Conservation (phyloP, 2,113 vertebrate species). For the Channa maculata region DNA sequence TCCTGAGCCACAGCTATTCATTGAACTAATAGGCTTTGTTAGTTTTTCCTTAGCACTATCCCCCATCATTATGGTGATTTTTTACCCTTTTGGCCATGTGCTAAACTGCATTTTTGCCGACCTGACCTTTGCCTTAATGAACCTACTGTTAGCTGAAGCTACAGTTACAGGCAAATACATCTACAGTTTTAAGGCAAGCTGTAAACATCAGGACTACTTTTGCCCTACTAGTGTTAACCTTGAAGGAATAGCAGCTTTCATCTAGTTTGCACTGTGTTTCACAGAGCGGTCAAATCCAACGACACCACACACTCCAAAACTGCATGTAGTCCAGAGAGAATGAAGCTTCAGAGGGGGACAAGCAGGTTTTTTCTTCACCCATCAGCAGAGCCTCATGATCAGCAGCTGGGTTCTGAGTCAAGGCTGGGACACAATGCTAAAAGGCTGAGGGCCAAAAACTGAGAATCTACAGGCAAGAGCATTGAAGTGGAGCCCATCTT, state of each 20-base stretch:
- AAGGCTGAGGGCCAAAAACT: not conserved
- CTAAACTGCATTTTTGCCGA: too few relatives aligned
- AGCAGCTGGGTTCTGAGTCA: constrained; percentile 50
- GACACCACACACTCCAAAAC: not conserved
- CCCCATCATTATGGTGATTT: too few relatives aligned
- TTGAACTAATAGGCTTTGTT: too few relatives aligned
- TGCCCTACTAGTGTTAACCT: too few relatives aligned
- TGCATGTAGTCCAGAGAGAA: not conserved
- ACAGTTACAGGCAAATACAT: too few relatives aligned
- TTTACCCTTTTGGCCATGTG: too few relatives aligned
- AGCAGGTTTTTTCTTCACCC: constrained; percentile 11
- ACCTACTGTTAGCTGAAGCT: too few relatives aligned
- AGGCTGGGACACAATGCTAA: constrained; percentile 5
- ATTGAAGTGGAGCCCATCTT: not conserved
- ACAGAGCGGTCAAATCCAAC: not conserved
- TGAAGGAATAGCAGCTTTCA: not conserved
- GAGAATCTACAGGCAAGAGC: not conserved
- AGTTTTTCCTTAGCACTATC: too few relatives aligned
- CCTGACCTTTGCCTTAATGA: too few relatives aligned
- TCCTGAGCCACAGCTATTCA: too few relatives aligned
- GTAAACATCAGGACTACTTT: too few relatives aligned
- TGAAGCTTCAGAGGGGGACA: not conserved
- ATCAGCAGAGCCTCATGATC: constrained; percentile 23
- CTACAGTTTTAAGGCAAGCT: too few relatives aligned
- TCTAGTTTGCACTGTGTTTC: not conserved